phyloP scores from a whole-genome alignment of 2,113 vertebrate species.

The Serilophus lunatus region DNA sequence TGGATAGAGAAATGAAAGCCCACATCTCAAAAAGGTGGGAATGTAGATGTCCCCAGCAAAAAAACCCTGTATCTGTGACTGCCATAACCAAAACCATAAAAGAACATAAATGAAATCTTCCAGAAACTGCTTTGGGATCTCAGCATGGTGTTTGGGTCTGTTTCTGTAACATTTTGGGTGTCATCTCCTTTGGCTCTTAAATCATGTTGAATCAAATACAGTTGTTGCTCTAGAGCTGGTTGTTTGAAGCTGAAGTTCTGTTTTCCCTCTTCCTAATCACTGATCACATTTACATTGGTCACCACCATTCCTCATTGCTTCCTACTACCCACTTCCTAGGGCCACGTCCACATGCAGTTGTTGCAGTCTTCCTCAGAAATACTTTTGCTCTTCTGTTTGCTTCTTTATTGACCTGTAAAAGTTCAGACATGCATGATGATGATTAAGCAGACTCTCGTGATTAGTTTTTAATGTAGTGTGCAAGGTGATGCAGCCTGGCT shows the following conservation, averaged over 20 bases:
- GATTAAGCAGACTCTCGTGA: background rate
- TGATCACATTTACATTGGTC: background rate
- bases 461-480: background rate
- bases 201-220: background rate
- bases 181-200: background rate
- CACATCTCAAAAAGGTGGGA: background rate
- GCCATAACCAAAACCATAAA: background rate
- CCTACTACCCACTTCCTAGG: background rate
- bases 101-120: background rate
- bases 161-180: background rate
- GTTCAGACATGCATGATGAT: background rate
- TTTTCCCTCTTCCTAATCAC: background rate
- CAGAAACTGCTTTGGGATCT: background rate
- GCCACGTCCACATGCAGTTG: accelerated
- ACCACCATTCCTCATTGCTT: background rate
- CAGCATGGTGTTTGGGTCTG: background rate
- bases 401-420: background rate
- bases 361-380: background rate
- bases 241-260: background rate
- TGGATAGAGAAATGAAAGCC: background rate
- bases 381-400: background rate
- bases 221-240: background rate
- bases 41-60: background rate
- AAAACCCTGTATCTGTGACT: background rate
- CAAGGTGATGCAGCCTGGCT: background rate